Evolutionary conservation across 1,140 invertebrate species (phyloP).

Genomic region (Alviniconcha marisindica): DNA sequence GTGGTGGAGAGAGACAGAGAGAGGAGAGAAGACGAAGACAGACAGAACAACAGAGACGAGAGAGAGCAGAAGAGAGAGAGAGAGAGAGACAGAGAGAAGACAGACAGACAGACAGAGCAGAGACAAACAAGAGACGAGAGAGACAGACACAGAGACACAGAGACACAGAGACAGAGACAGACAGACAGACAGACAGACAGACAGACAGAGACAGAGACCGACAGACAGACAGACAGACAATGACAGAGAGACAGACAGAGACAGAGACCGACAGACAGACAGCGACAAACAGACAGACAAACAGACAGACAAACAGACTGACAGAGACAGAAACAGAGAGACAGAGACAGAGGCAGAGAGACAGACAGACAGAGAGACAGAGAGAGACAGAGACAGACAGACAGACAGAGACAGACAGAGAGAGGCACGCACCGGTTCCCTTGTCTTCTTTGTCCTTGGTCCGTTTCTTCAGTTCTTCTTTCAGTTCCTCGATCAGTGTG

Average conservation of each 20-base stretch:
- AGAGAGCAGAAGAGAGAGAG: no score
- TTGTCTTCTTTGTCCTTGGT: background rate
- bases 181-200: background rate
- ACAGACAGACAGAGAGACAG: background rate
- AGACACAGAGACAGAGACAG: background rate
- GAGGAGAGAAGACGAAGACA: background rate
- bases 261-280: background rate
- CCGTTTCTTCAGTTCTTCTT: conserved; percentile 40
- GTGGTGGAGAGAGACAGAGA: background rate
- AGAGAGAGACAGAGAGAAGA: conserved; percentile 1
- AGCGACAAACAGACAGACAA: background rate
- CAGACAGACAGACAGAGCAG: background rate
- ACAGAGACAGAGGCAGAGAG: background rate
- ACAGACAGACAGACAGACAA: background rate
- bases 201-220: background rate
- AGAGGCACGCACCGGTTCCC: background rate
- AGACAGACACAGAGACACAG: background rate
- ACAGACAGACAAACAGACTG: background rate
- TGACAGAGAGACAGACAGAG: background rate
- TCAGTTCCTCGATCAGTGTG: conserved; percentile 41
- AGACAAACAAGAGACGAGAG: no score
- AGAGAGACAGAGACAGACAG: background rate
- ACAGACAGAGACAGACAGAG: background rate
- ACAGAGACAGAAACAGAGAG: background rate
- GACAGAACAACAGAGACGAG: background rate